A percentile compares a stretch with the other conserved stretches of the same genome.
Conservation (phyloP, 2,797 vertebrate species). For the Rhinichthys osculus region DNA sequence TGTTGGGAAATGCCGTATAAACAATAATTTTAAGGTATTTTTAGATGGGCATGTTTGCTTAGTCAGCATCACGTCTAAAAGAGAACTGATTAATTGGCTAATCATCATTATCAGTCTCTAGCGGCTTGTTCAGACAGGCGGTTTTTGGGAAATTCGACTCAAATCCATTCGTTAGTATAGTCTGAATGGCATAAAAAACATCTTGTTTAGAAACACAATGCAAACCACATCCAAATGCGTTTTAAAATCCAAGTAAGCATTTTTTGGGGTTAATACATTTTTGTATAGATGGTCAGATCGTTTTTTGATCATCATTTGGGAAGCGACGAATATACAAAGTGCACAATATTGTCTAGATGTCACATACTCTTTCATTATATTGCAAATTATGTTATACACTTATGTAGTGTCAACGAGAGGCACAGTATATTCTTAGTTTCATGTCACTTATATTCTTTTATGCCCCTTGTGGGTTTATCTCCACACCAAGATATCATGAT, state of each 20-base stretch:
- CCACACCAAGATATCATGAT: background rate
- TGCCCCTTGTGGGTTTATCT: background rate
- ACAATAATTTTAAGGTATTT: background rate
- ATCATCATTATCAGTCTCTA: background rate
- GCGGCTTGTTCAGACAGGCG: constrained; percentile 16
- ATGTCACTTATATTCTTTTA: background rate
- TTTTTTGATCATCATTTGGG: background rate
- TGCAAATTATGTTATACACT: background rate
- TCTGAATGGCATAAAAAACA: background rate
- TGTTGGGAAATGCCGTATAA: background rate
- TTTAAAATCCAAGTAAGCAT: too few species aligned
- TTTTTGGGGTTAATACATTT: background rate
- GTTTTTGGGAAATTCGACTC: background rate
- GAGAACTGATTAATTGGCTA: constrained; percentile 25
- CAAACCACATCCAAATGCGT: background rate
- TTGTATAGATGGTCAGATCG: background rate
- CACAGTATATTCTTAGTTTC: background rate
- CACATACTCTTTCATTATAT: background rate
- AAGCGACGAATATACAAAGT: background rate
- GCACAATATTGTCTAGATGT: background rate
- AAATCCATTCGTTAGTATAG: background rate
- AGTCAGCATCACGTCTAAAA: constrained; percentile 6
- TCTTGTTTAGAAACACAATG: background rate
- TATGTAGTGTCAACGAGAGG: background rate
- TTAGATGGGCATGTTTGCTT: background rate